Base-by-base conservation (phyloP, 2,888 invertebrate genomes). In the Amphimallon solstitiale region DNA sequence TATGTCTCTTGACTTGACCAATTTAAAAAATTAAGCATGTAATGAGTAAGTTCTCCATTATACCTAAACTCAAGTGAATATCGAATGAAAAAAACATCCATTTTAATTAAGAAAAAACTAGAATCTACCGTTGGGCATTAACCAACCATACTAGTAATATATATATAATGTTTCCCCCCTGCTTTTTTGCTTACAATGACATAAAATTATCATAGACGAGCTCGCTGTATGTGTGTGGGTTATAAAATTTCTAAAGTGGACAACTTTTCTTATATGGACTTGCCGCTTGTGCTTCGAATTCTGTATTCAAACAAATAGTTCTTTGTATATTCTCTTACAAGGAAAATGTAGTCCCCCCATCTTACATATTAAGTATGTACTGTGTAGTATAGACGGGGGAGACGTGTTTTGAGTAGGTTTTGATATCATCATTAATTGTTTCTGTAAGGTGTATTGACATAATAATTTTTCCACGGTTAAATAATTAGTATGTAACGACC, bases 201-300 rank as follows among this genome's bases (percentile, higher is more conserved):
- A 54, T 54, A 54, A 38, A 54, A 54, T 54, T 54, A 37, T 21
- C n/a, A 21, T 54, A 54, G 54, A 54, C 12, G 38, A 10, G 21
- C 37, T 5, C n/a, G 12, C 23, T 19, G 38, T 54, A 54, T 38
- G 21, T 23, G 34, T 10, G 54, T 38, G 17, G 15, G 17, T 38
- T 54, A 38, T 54, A 54, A 54, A 54, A 54, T 54, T 19, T 38
- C 38, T 54, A 54, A n/a, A 54, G 54, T 54, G 54, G 54, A 54
- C 54, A 54, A 54, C 21, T 38, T 54, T 21, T 54, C 54, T 54
- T 54, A 54, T 54, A 54, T 54, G 54, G 54, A 38, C 1, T 54
- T 37, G 21, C 12, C 38, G 19, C 21, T 19, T 17, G 29, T 29
- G 29, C 29, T 7, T 29, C 29, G 29, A 9, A 29, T 29, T 29